Base-by-base conservation (phyloP, 2,797 vertebrate species). In the Alcedo atthis region DNA sequence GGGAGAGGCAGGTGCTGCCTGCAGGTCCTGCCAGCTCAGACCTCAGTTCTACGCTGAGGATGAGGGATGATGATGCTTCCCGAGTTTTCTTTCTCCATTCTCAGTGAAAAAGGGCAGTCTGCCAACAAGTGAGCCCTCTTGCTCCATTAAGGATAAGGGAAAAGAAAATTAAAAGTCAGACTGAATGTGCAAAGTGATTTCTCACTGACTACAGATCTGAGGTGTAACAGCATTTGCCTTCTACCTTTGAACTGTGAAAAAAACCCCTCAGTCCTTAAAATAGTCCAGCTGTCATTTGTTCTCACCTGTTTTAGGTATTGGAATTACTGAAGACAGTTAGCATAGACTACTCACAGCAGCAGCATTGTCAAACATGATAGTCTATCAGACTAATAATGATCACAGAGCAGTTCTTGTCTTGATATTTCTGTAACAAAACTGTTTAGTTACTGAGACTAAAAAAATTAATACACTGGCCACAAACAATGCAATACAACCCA, bases 21-120 rank as follows among this genome's bases (percentile, higher is more conserved):
- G 7, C 0, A 2, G n/a, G 30, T 42, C 33, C 45, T 20, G 26
- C 40, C 12, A 1, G 13, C 22, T 59, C 67, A 0, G 0, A 58
- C 40, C 24, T 68, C 49, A 17, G 21, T 8, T 48, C 71, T 32
- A 21, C 4, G 45, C 1, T 0, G 42, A 87, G 40, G 32, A 35
- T 0, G 2, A 87, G 33, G 46, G 9, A 32, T 8, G 40, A 69
- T 30, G 40, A 69, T 30, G 42, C 32, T 57, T 20, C 30, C 48
- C 40, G 8, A 26, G 21, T 7, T 74, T 63, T 10, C 32, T 22
- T 51, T 32, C 28, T 10, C 15, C 1, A 14, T 59, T 61, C 35
- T 67, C 67, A 59, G 46, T 30, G 53, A 59, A 45, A 74, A 81
- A 40, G 17, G 45, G 30, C 37, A 77, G 8, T 1, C 20, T 69